Evolutionary conservation across 2,797 vertebrate species (phyloP).

Genomic region (Pangasius larnaudii): DNA sequence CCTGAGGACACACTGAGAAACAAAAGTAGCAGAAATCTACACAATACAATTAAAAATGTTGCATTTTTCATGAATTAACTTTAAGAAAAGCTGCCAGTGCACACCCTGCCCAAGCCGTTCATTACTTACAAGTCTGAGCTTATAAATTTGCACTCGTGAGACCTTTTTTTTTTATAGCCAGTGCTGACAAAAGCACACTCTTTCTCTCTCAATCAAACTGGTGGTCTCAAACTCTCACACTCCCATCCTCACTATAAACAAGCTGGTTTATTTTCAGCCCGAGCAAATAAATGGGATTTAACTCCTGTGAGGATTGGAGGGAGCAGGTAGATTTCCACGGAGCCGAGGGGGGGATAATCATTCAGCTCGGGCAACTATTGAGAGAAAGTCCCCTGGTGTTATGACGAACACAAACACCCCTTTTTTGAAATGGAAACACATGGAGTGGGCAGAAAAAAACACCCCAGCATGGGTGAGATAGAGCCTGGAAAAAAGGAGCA

Average conservation of each 20-base stretch:
- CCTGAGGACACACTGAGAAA: background rate
- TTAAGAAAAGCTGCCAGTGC: background rate
- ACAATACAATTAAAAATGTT: background rate
- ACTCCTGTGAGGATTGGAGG: slow-evolving; percentile 49
- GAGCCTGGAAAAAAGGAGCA: slow-evolving; percentile 71
- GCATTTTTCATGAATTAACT: background rate
- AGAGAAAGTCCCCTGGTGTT: slow-evolving; percentile 74
- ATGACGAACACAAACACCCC: slow-evolving; percentile 72
- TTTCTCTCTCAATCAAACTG: background rate
- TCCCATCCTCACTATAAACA: slow-evolving; percentile 63
- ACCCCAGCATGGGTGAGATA: slow-evolving; percentile 49
- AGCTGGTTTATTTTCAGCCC: slow-evolving; percentile 68
- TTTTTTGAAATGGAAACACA: slow-evolving; percentile 79
- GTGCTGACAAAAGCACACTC: slow-evolving; percentile 1
- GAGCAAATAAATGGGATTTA: slow-evolving; percentile 45
- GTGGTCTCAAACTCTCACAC: slow-evolving; percentile 18
- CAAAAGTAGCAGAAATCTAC: background rate
- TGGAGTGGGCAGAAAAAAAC: slow-evolving; percentile 33
- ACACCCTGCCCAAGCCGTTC: background rate
- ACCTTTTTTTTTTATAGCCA: slow-evolving; percentile 8
- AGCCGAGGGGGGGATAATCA: slow-evolving; percentile 44
- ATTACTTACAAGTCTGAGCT: background rate
- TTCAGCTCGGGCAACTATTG: slow-evolving; percentile 53
- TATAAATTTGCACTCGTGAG: background rate
- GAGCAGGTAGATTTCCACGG: slow-evolving; percentile 68